Evolutionary conservation across 2,888 invertebrate species (phyloP).

Genomic region (Raillietiella orientalis): DNA sequence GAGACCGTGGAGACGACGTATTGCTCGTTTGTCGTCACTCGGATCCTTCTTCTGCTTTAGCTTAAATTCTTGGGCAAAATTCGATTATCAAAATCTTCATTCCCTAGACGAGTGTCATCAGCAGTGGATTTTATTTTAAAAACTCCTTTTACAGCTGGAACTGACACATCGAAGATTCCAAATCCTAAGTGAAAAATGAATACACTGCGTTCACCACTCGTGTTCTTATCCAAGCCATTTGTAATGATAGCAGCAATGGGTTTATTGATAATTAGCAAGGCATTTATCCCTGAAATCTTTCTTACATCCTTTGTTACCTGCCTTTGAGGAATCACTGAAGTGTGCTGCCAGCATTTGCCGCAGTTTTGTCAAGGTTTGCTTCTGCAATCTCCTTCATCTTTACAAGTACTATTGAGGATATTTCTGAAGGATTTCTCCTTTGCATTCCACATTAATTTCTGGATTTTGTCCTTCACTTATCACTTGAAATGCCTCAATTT

Average conservation of each 20-base stretch:
- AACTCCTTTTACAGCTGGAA: constrained; percentile 20
- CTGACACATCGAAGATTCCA: constrained; percentile 20
- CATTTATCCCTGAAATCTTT: constrained; percentile 16
- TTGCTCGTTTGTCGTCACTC: background rate
- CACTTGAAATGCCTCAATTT: no score
- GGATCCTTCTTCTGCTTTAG: constrained; percentile 12
- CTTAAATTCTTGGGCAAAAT: constrained; percentile 11
- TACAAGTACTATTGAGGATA: constrained; percentile 14
- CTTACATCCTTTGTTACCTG: constrained; percentile 19
- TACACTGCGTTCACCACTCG: constrained; percentile 15
- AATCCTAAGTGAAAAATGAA: constrained; percentile 21
- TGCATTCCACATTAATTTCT: no score
- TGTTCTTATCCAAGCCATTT: constrained; percentile 17
- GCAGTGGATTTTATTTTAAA: constrained; percentile 20
- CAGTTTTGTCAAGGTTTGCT: no score
- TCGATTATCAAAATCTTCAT: constrained; percentile 14
- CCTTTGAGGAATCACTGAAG: no score
- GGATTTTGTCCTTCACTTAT: no score
- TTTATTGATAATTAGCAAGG: constrained; percentile 16
- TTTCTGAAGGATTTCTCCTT: no score
- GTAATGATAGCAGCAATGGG: constrained; percentile 16
- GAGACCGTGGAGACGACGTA: constrained; percentile 14
- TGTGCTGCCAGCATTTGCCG: no score
- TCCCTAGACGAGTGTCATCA: constrained; percentile 18
- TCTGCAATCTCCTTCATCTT: constrained; percentile 16